Evolutionary conservation across 2,113 vertebrate genomes (phyloP).

Genomic region (Okapia johnstoni): DNA sequence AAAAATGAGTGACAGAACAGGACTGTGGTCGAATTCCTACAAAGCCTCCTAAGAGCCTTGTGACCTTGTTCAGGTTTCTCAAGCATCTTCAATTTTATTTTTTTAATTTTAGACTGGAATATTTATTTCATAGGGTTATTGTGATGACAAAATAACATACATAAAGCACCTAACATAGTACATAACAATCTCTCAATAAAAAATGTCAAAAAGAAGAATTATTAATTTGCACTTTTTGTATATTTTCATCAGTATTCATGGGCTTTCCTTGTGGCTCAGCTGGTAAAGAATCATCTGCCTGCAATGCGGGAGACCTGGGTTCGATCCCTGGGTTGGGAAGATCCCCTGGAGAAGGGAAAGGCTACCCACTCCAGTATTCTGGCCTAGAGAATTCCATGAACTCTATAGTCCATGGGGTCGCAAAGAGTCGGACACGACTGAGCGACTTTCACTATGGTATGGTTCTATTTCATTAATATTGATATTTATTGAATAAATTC

Average conservation of each 20-base stretch:
- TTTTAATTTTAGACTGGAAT: neutral
- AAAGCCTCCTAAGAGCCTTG: neutral
- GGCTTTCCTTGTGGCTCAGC: neutral
- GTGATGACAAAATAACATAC: neutral
- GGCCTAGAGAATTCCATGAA: neutral
- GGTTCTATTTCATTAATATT: neutral
- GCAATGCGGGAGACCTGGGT: neutral
- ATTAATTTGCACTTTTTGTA: neutral
- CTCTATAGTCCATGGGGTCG: neutral
- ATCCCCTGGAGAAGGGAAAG: neutral
- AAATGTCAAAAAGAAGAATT: neutral
- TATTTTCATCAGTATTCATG: neutral
- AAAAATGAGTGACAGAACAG: neutral
- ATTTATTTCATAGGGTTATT: neutral
- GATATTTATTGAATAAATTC: neutral
- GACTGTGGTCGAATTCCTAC: neutral
- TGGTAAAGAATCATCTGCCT: neutral
- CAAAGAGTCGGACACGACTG: neutral
- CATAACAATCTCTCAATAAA: neutral
- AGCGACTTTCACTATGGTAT: neutral
- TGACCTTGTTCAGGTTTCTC: neutral
- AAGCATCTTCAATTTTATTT: neutral
- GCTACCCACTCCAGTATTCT: neutral
- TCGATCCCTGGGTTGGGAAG: neutral
- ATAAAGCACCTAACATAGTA: neutral